phyloP scores from a whole-genome alignment of 1,140 invertebrate genomes.

The Leucophenga varia region DNA sequence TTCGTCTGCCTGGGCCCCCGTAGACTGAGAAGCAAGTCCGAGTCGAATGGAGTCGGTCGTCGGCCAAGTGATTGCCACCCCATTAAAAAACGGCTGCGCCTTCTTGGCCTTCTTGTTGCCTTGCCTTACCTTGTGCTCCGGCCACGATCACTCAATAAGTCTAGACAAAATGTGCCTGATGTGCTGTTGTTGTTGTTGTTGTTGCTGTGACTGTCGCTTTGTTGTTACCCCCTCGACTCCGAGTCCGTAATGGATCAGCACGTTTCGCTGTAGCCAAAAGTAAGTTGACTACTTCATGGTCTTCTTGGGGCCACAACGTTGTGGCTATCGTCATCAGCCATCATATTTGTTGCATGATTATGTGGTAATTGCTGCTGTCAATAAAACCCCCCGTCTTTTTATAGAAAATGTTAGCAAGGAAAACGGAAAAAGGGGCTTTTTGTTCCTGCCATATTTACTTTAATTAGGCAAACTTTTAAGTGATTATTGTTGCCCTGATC shows the following conservation, averaged over 20 bases:
- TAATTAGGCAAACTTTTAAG: no score
- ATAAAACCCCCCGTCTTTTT: slow-evolving; percentile 55
- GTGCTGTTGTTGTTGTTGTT: slow-evolving; percentile 10
- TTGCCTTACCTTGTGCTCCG: slow-evolving; percentile 34
- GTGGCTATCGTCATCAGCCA: slow-evolving; percentile 39
- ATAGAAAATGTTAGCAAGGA: no score
- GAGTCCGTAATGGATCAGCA: slow-evolving; percentile 49
- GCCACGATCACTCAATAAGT: slow-evolving; percentile 54
- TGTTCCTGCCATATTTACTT: no score
- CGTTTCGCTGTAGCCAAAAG: slow-evolving; percentile 22
- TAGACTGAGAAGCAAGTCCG: no score
- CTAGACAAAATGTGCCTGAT: slow-evolving; percentile 50
- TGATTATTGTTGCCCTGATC: no score
- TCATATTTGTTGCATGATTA: slow-evolving; percentile 54
- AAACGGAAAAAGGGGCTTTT: no score
- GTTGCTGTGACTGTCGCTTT: slow-evolving; percentile 43
- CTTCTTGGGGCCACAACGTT: slow-evolving; percentile 17
- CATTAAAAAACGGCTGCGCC: slow-evolving; percentile 49
- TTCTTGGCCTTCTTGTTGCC: slow-evolving; percentile 18
- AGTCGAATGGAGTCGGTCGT: no score
- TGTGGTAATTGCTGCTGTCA: slow-evolving; percentile 56
- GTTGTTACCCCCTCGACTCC: slow-evolving; percentile 13
- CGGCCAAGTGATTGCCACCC: slow-evolving; percentile 55
- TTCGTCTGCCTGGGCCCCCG: slow-evolving; percentile 35
- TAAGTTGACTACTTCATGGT: slow-evolving; percentile 37